Evolutionary conservation across 2,113 vertebrate species (phyloP).

Genomic region (Micromys minutus): DNA sequence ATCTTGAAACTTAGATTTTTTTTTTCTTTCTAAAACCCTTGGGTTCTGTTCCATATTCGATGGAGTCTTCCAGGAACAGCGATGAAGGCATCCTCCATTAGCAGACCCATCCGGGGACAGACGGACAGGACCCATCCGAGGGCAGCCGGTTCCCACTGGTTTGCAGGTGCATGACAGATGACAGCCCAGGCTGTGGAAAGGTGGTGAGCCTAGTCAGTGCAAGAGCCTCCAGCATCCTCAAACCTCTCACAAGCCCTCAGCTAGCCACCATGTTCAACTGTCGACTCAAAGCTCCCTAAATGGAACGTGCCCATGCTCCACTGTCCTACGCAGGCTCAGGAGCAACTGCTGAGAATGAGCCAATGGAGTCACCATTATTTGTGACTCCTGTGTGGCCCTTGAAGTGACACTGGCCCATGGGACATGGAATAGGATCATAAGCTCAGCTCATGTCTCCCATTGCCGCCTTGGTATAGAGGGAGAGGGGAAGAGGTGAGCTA

Average conservation of each 20-base stretch:
- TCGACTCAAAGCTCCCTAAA: not conserved
- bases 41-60: not conserved
- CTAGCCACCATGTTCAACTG: too few relatives aligned
- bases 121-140: not conserved
- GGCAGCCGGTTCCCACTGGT: too few relatives aligned
- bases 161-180: too few relatives aligned
- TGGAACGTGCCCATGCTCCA: not conserved
- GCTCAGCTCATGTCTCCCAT: not conserved
- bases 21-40: not conserved
- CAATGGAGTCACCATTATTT: fast-evolving
- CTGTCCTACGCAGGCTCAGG: fast-evolving
- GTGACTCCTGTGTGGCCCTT: not conserved
- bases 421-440: too few relatives aligned
- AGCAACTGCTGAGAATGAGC: not conserved
- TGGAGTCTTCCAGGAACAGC: not conserved
- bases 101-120: too few relatives aligned
- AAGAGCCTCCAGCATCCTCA: not conserved
- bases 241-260: not conserved
- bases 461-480: too few relatives aligned
- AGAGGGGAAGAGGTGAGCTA: fast-evolving
- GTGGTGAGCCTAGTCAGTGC: fast-evolving
- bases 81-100: not conserved
- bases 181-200: not conserved
- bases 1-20: not conserved
- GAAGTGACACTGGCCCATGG: fast-evolving